Evolutionary conservation across 2,888 invertebrate species (phyloP), one percentile per base, ranked within the genome.

Genomic region (Apotomis capreana): DNA sequence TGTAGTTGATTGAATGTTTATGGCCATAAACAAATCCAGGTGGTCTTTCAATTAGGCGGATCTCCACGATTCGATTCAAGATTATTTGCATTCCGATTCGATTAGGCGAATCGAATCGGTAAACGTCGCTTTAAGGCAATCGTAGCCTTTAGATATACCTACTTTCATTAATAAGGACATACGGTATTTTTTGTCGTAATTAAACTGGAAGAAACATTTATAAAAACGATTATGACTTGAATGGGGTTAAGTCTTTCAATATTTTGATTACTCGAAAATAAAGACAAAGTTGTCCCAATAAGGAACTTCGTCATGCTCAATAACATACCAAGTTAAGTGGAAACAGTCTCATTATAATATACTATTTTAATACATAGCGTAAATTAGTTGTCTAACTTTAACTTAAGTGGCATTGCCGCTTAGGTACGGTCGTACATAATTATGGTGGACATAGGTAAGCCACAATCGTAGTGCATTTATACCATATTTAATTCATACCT

Each of bases 61-160:
- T 55, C 71, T 76, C 78, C 79, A 78, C 78, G 79, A 78, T 77
- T 74, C 80, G 78, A 81, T 79, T 79, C 77, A 77, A 76, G 75
- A 71, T 69, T 79, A 83, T 83, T 83, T 77, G 79, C 78, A 81
- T 81, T 80, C 80, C 80, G 64, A 73, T 76, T 80, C 77, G 74
- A 79, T 83, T 79, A 75, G 74, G 73, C 81, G 80, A 75, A 76
- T 76, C 84, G 74, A 86, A 86, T 86, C 73, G 70, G 54, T 80
- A 83, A 85, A 80, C 72, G 75, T 67, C 49, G 46, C 36, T 12
- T 65, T 65, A n/a, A 12, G 61, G 40, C 67, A 37, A 75, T 73
- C 77, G 75, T 79, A 77, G 76, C 81, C 78, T 83, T 82, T 82
- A 78, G 9, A 15, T 44, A 12, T 44, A 10, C 12, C 26, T 40